These are phyloP conservation scores for Rhodophaea formosa DNA, from an alignment of 2,888 invertebrate genomes.

Conservation along the genomic window DNA sequence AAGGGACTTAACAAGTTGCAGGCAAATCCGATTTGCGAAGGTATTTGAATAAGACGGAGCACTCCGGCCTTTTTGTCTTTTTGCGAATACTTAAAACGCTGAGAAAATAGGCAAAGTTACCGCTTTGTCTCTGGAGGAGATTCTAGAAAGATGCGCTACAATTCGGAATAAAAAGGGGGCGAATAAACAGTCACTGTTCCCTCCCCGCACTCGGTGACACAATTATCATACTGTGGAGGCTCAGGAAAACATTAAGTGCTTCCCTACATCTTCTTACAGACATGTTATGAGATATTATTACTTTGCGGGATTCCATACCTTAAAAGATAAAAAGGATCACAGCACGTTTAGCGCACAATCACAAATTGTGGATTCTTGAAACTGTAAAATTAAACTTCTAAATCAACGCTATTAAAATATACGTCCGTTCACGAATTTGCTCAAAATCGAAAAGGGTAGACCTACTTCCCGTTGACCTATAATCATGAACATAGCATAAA, in stretches of 20 bases:
- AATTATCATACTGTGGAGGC: neutral
- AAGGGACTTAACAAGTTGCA: slow-evolving; percentile 70
- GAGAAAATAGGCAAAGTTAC: slow-evolving; percentile 6
- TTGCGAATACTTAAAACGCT: slow-evolving; percentile 19
- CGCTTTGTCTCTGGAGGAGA: neutral
- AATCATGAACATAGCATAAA: no score
- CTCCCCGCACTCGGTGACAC: neutral
- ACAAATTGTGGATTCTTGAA: no score
- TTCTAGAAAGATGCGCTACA: neutral
- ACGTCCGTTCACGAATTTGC: no score
- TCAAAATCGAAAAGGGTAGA: no score
- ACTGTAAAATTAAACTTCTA: no score
- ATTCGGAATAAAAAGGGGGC: neutral
- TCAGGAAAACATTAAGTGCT: neutral
- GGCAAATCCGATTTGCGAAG: slow-evolving; percentile 70
- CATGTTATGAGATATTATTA: no score
- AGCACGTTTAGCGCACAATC: no score
- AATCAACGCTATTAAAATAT: no score
- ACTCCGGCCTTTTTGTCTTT: slow-evolving; percentile 33
- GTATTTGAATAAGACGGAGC: slow-evolving; percentile 72
- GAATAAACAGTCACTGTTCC: neutral
- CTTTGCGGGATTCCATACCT: no score
- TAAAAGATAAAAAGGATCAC: no score
- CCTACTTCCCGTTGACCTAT: no score
- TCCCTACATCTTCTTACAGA: neutral